Base-by-base conservation (phyloP, 2,888 invertebrate species). In the Phortica okadai region DNA sequence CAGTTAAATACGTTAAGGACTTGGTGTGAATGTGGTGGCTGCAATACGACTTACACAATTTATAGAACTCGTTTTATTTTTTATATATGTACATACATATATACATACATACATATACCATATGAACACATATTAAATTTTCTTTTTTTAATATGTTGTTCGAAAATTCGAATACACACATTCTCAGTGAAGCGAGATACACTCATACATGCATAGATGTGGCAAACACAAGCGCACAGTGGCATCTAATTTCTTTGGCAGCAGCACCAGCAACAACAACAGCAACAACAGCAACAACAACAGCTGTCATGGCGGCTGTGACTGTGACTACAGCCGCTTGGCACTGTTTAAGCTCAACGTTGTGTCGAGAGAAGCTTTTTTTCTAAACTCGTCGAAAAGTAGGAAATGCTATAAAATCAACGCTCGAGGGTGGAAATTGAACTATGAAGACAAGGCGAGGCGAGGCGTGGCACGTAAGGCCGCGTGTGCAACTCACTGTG, bases 371-470 rank as follows among this genome's bases (percentile, higher is more conserved):
- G 33, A 44, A 67, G 67, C 67, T 66, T 67, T 67, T 56, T 69
- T 72, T 54, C 56, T 72, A 70, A 70, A 54, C 70, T 70, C 44
- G 56, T 8, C 54, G 14, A 54, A 50, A 72, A 56, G 54, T 33
- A 33, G 70, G 56, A 72, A 54, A 72, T 72, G 70, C 56, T 69
- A 69, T 45, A 69, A 69, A 69, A 69, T 69, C 50, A 45, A 8
- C 25, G 70, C 70, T 56, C 54, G 70, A 44, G 66, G 70, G 70
- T 72, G 54, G 70, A 56, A 72, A 54, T 10, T 69, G 16, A 56
- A 56, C 56, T 56, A 25, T 62, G 62, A 25, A 10, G 50, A 50
- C 3, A 6, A 16, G 25, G 1, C 33, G 25, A 6, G 10, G 62
- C 8, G 25, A 0, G 10, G 33, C 70, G 41, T 11, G 41, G 54